Percentiles rank a stretch among this genome's conserved stretches.
Conservation (phyloP, 2,113 vertebrate species). For the Neogale vison region DNA sequence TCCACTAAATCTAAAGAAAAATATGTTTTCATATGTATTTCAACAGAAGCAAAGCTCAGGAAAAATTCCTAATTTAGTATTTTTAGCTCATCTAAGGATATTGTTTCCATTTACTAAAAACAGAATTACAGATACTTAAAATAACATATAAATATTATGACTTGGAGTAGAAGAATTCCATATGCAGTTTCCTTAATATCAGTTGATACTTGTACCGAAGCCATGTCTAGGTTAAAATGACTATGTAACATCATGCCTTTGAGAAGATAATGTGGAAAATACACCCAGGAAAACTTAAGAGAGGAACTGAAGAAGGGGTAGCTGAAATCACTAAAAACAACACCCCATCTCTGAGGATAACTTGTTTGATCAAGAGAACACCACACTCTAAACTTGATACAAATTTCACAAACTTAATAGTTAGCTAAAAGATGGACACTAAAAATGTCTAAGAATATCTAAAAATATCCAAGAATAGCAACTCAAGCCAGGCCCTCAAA, state of each 20-base stretch:
- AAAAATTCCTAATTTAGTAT: not conserved
- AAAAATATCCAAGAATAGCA: not conserved
- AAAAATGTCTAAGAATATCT: not conserved
- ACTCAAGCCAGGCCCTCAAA: not conserved
- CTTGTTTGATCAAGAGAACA: not conserved
- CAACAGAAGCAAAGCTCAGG: not conserved
- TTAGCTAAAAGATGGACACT: not conserved
- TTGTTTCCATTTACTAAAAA: not conserved
- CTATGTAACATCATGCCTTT: not conserved
- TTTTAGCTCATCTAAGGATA: not conserved
- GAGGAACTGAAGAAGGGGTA: not conserved
- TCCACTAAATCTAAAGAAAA: constrained; percentile 46
- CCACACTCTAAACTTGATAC: not conserved
- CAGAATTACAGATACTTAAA: constrained; percentile 10
- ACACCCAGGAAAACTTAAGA: not conserved
- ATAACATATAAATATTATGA: constrained; percentile 6
- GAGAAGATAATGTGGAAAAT: not conserved
- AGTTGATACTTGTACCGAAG: not conserved
- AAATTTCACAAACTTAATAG: not conserved
- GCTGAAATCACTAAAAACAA: not conserved
- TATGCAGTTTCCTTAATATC: not conserved
- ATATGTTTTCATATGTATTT: not conserved
- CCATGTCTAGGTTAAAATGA: not conserved
- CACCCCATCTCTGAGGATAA: not conserved
- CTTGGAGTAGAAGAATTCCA: not conserved